Conservation (phyloP, 2,888 invertebrate species). For the Zygaena filipendulae region DNA sequence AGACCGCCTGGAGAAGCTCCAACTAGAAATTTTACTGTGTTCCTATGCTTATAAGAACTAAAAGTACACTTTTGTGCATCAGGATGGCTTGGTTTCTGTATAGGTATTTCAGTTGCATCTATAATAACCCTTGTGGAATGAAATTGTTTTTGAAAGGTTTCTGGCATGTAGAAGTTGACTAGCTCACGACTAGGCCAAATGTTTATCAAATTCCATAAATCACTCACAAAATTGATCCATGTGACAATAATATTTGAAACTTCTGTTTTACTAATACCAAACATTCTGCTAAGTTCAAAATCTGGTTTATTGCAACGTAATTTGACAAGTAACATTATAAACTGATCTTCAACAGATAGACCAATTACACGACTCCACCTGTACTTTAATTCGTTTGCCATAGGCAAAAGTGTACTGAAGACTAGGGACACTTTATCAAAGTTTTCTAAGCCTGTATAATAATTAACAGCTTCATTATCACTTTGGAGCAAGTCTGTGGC, state of each 20-base stretch:
- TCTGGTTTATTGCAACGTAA: slow-evolving; percentile 10
- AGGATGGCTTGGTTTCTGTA: slow-evolving; percentile 14
- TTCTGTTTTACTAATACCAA: no score
- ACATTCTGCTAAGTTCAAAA: slow-evolving; percentile 12
- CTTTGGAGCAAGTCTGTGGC: no score
- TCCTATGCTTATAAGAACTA: slow-evolving; percentile 15
- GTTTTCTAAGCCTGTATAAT: slow-evolving; percentile 8
- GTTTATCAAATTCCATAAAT: slow-evolving; percentile 10
- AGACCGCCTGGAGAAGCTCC: slow-evolving; percentile 17
- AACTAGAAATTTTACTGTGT: slow-evolving; percentile 15
- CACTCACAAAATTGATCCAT: no score
- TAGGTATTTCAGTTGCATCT: slow-evolving; percentile 16
- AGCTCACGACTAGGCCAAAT: no score
- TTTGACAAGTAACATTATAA: slow-evolving; percentile 12
- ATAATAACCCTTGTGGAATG: slow-evolving; percentile 10
- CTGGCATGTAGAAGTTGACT: slow-evolving; percentile 15
- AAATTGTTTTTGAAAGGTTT: slow-evolving; percentile 9
- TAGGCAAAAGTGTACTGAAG: slow-evolving; percentile 8
- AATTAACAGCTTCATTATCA: no score
- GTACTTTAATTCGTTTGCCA: slow-evolving; percentile 8
- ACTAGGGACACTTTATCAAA: slow-evolving; percentile 5
- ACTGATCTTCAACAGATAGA: slow-evolving; percentile 10
- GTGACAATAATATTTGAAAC: no score
- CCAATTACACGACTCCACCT: slow-evolving; percentile 4
- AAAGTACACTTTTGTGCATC: slow-evolving; percentile 12